Base-by-base conservation (phyloP, 1,140 invertebrate genomes). In the Papilio polyxenes region DNA sequence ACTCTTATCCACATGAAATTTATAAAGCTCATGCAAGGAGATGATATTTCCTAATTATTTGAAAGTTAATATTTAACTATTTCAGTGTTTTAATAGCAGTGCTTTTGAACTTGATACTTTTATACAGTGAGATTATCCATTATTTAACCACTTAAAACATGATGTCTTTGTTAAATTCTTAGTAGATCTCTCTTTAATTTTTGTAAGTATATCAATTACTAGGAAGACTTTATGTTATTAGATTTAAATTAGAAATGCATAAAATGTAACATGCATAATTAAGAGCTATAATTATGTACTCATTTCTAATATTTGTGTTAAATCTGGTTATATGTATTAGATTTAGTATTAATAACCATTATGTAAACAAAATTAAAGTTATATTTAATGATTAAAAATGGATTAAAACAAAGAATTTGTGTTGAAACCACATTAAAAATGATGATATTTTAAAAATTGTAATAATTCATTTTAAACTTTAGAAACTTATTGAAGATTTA, bases 1-100 rank as follows among this genome's bases (percentile, higher is more conserved):
- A 82, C 87, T 95, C 81, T 85, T 94, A 20, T 87, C 90, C 82
- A 80, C 87, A 86, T 91, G 74, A 90, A 89, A 82, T 86, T 48
- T 80, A 69, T 11, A 49, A 65, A 44, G 31, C 11, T 40, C 65
- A 72, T 72, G 13, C 15, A 15, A 72, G 13, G 15, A 37, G 37
- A 72, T 59, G 15, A n/a, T 72, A 72, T 15, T 72, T 72, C 1
- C 7, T 40, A 37, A 72, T 72, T 37, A 72, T 37, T 37, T 10
- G 15, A 69, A 31, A 72, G 31, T 13, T 31, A 65, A 31, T 31
- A 65, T 65, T 65, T 15, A 49, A 80, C 56, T 69, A 51, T 8
- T 44, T 59, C 69, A 44, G 62, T 62, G 77, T 80, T 69, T 56
- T 80, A 31, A 80, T 44, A 53, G 9, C n/a, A 80, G 59, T 80